These are phyloP conservation scores for Calidris pugnax DNA, from an alignment of 2,113 vertebrate genomes.

Conservation along the genomic window DNA sequence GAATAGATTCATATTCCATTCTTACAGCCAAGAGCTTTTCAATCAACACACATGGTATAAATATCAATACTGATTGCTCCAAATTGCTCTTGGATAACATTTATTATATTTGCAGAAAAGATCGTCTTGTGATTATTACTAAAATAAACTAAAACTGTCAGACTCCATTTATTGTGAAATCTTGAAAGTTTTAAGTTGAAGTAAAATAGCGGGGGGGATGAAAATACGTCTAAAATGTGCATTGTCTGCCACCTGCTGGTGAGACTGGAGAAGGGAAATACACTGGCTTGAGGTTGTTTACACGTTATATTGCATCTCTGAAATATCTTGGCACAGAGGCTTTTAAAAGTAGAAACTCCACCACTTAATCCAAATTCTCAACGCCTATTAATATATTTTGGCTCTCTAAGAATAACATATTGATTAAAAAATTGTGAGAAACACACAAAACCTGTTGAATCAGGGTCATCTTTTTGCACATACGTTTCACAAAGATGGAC, in stretches of 20 bases:
- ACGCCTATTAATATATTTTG: not conserved
- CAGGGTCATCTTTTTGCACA: not conserved
- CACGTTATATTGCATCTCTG: not conserved
- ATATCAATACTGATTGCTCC: constrained; percentile 47
- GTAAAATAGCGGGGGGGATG: not conserved
- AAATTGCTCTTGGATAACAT: constrained; percentile 48
- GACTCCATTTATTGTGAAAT: constrained; percentile 39
- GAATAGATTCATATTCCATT: constrained; percentile 45
- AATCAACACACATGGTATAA: constrained; percentile 58
- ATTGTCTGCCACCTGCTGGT: constrained; percentile 58
- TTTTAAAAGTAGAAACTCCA: not conserved
- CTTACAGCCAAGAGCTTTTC: constrained; percentile 53
- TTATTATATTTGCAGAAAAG: constrained; percentile 65
- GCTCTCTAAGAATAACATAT: not conserved
- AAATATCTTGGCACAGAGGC: not conserved
- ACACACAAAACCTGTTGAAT: not conserved
- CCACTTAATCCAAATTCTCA: not conserved
- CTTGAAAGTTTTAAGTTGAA: not conserved
- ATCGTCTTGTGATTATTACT: constrained; percentile 35
- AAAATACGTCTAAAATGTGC: not conserved
- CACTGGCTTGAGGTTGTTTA: not conserved
- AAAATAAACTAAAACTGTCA: constrained; percentile 57
- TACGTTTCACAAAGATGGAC: not conserved
- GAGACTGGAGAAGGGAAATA: not conserved
- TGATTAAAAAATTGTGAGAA: not conserved